Conservation (phyloP, 2,888 invertebrate species). For the Cyrtodaria siliqua region DNA sequence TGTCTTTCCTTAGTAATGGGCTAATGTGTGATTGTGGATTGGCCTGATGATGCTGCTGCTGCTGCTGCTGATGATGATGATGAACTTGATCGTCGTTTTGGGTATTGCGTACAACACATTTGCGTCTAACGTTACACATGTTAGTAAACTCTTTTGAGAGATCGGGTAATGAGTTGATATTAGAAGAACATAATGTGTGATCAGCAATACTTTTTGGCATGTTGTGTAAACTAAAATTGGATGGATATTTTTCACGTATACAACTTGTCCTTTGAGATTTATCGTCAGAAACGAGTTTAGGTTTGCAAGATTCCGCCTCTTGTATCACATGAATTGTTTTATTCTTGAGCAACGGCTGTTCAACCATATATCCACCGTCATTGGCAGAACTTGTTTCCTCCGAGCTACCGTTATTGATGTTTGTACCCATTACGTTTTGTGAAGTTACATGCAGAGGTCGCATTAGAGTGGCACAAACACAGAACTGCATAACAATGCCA, state of each 20-base stretch:
- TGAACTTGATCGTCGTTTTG: background rate
- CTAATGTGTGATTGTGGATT: background rate
- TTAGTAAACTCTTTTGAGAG: constrained; percentile 5
- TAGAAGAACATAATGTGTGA: no score
- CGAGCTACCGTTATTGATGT: no score
- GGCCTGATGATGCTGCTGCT: background rate
- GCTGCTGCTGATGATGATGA: background rate
- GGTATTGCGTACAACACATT: background rate
- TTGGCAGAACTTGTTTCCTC: no score
- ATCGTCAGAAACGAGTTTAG: no score
- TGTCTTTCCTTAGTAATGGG: constrained; percentile 46
- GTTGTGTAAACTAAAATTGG: no score
- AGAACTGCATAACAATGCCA: constrained; percentile 61
- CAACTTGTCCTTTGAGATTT: no score
- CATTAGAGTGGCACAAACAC: constrained; percentile 60
- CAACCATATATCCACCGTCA: background rate
- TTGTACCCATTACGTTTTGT: no score
- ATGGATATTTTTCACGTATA: no score
- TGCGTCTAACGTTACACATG: no score
- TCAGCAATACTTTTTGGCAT: no score
- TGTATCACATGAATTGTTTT: background rate
- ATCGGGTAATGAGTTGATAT: constrained; percentile 21
- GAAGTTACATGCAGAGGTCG: constrained; percentile 33
- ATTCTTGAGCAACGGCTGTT: constrained; percentile 12
- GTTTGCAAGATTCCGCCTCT: background rate